Evolutionary conservation across 2,888 invertebrate genomes (phyloP).

Genomic region (Psylliodes chrysocephalus): DNA sequence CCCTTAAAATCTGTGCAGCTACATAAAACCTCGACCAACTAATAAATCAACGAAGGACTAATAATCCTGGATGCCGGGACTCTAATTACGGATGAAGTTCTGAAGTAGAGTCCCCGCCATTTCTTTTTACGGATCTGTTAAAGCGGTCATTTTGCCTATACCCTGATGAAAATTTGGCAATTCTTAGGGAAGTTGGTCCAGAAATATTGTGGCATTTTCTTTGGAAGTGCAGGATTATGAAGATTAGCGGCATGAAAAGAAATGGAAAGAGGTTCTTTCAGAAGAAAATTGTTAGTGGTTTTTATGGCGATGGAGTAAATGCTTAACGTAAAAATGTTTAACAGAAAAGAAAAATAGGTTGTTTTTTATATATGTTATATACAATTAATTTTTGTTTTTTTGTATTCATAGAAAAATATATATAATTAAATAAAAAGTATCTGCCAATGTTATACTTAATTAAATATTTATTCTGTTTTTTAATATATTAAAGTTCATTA

Average conservation of each 20-base stretch:
- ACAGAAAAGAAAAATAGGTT: too few species aligned
- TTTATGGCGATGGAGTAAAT: background rate
- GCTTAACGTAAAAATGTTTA: background rate
- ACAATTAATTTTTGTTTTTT: too few species aligned
- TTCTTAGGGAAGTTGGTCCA: slow-evolving; percentile 11
- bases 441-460: too few species aligned
- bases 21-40: background rate
- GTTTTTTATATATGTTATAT: too few species aligned
- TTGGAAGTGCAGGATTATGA: slow-evolving; percentile 6
- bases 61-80: background rate
- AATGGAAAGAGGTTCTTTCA: slow-evolving; percentile 18
- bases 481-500: too few species aligned
- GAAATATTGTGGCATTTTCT: slow-evolving; percentile 19
- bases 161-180: slow-evolving; percentile 3
- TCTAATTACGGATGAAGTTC: slow-evolving; percentile 1
- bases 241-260: slow-evolving; percentile 21
- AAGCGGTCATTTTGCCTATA: slow-evolving; percentile 14
- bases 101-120: background rate
- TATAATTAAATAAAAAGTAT: too few species aligned
- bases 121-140: slow-evolving; percentile 15
- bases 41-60: slow-evolving; percentile 7
- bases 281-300: slow-evolving; percentile 7
- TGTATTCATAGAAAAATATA: too few species aligned
- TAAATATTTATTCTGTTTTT: too few species aligned
- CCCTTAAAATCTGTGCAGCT: background rate